These are phyloP conservation scores for Macrosteles quadrilineatus DNA, from an alignment of 1,140 invertebrate genomes.

Conservation along the genomic window DNA sequence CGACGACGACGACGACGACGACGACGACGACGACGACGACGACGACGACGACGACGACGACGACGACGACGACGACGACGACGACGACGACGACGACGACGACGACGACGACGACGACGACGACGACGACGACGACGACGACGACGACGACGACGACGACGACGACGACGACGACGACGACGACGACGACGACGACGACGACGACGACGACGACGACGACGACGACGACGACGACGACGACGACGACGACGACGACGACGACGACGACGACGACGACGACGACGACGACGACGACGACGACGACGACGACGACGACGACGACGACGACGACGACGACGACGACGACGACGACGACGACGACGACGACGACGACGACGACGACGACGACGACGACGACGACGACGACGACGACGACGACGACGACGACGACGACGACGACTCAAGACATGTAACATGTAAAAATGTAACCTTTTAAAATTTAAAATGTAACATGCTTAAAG, in stretches of 20 bases:
- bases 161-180: constrained; percentile 1
- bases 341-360: constrained; percentile 1
- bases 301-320: constrained; percentile 1
- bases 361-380: constrained; percentile 1
- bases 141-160: constrained; percentile 1
- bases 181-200: constrained; percentile 1
- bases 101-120: constrained; percentile 1
- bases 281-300: constrained; percentile 1
- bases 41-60: constrained; percentile 1
- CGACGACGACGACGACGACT: too few relatives aligned
- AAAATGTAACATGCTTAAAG: too few relatives aligned
- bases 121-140: constrained; percentile 1
- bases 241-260: constrained; percentile 1
- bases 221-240: constrained; percentile 1
- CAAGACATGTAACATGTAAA: too few relatives aligned
- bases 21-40: constrained; percentile 1
- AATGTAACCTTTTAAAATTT: too few relatives aligned
- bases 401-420: constrained; percentile 1
- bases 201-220: constrained; percentile 1
- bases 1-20: constrained; percentile 1
- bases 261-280: constrained; percentile 1
- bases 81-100: constrained; percentile 1
- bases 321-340: constrained; percentile 1
- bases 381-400: constrained; percentile 1
- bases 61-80: constrained; percentile 1